Evolutionary conservation across 2,797 vertebrate species (phyloP).

Genomic region (Sebastes hubbsi): DNA sequence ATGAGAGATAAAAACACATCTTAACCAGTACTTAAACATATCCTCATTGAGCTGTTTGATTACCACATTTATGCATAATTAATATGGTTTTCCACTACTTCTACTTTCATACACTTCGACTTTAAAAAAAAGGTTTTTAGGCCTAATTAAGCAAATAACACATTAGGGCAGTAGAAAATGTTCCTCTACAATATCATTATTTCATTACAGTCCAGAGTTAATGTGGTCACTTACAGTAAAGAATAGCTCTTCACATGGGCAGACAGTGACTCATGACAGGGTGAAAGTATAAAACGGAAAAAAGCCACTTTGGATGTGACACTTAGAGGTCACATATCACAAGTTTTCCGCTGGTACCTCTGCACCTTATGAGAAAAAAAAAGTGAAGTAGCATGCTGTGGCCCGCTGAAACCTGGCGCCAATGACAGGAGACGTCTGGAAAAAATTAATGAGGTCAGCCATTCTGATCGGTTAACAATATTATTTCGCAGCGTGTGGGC

Average conservation of each 20-base stretch:
- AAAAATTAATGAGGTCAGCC: conserved; percentile 87
- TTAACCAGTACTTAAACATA: neutral
- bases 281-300: conserved; percentile 6
- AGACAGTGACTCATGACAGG: conserved; percentile 46
- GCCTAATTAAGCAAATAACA: conserved; percentile 13
- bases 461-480: conserved; percentile 82
- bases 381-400: conserved; percentile 35
- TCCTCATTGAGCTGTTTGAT: neutral
- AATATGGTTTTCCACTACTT: neutral
- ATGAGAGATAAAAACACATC: too few species aligned
- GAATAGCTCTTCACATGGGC: conserved; percentile 13
- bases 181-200: conserved; percentile 2
- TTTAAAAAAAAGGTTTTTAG: neutral
- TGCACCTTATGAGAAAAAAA: conserved; percentile 29
- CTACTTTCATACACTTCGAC: neutral
- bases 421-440: conserved; percentile 84
- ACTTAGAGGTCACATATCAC: conserved; percentile 27
- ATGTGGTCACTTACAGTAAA: neutral
- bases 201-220: neutral
- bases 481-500: conserved; percentile 79
- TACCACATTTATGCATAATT: neutral
- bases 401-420: conserved; percentile 62
- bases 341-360: conserved; percentile 4
- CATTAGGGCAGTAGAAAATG: neutral
- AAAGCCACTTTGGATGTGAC: conserved; percentile 36